These are phyloP conservation scores for Mormyrus lacerda DNA, from an alignment of 2,113 vertebrate genomes.

Conservation along the genomic window DNA sequence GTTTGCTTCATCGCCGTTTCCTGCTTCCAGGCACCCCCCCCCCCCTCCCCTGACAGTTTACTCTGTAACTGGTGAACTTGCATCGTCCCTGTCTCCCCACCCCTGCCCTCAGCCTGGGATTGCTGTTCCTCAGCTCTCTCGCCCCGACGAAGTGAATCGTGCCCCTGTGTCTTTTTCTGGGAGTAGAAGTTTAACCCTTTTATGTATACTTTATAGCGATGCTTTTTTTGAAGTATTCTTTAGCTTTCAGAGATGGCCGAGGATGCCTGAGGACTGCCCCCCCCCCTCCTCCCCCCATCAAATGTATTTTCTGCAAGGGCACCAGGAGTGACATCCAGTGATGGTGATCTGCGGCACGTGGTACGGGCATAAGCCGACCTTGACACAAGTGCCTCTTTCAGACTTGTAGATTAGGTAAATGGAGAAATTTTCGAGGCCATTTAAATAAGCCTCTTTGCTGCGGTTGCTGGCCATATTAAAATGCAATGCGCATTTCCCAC, in stretches of 20 bases:
- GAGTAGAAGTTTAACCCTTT: neutral
- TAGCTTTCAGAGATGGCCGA: neutral
- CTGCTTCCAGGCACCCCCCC: neutral
- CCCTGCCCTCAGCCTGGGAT: neutral
- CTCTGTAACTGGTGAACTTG: neutral
- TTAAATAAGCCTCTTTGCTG: neutral
- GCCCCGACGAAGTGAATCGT: neutral
- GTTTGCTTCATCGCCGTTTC: neutral
- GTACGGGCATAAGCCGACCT: neutral
- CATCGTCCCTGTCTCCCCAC: neutral
- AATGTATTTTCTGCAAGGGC: neutral
- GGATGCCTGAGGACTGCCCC: neutral
- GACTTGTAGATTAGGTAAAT: neutral
- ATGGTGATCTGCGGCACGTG: neutral
- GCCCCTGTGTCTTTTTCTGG: neutral
- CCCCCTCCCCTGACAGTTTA: neutral
- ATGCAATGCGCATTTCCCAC: neutral
- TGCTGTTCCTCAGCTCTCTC: neutral
- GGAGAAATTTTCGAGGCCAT: neutral
- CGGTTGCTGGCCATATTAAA: neutral
- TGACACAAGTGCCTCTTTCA: neutral
- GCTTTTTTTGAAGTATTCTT: neutral
- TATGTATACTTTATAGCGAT: neutral
- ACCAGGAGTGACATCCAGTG: neutral
- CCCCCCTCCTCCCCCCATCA: neutral